Evolutionary conservation across 2,113 vertebrate genomes (phyloP).

Genomic region (Sinocyclocheilus maitianheensis): DNA sequence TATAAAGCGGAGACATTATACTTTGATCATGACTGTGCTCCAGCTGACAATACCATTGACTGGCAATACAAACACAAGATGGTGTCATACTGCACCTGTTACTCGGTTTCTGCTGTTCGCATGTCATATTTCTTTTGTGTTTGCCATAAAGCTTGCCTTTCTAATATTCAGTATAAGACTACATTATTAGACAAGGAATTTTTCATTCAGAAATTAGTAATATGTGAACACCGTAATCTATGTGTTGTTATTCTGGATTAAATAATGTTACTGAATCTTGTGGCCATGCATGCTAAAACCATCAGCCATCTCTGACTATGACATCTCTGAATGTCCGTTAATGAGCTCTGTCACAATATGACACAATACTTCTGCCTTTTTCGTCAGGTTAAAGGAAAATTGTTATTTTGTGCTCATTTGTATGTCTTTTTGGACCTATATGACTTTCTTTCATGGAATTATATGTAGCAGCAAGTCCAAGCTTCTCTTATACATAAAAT

Average conservation of each 20-base stretch:
- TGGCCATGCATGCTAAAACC: background rate
- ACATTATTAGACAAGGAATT: background rate
- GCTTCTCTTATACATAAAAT: background rate
- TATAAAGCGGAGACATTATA: background rate
- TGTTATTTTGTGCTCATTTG: background rate
- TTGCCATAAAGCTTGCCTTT: background rate
- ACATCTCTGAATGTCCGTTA: background rate
- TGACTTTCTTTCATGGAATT: background rate
- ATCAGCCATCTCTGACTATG: background rate
- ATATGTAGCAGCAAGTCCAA: background rate
- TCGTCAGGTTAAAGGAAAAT: background rate
- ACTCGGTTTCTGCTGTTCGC: background rate
- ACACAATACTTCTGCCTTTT: background rate
- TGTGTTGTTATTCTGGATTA: background rate
- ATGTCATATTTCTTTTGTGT: background rate
- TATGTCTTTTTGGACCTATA: too few relatives aligned
- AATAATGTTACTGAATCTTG: background rate
- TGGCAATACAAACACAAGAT: background rate
- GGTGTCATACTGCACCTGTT: slow-evolving; percentile 23
- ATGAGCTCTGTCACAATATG: background rate
- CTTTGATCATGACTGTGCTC: slow-evolving; percentile 1
- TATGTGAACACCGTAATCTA: background rate
- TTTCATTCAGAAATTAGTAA: background rate
- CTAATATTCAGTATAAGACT: background rate
- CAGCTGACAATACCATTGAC: slow-evolving; percentile 1